Evolutionary conservation across 2,797 vertebrate species (phyloP).

Genomic region (Anas acuta): DNA sequence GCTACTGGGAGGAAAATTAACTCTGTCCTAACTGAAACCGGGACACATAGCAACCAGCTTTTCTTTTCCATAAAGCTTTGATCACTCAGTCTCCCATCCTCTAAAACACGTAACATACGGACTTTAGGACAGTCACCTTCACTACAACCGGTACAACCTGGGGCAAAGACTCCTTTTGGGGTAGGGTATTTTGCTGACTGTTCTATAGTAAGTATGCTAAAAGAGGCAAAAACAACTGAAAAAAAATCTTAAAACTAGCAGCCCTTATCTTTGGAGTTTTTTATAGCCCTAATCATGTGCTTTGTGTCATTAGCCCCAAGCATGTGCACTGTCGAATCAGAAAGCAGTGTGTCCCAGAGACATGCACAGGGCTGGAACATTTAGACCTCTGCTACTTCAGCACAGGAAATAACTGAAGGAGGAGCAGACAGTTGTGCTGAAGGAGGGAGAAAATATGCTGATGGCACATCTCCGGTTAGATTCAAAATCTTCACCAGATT

Average conservation of each 20-base stretch:
- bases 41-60: background rate
- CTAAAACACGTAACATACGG: background rate
- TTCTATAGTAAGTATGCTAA: background rate
- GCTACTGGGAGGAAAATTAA: too few relatives aligned
- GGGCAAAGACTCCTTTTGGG: background rate
- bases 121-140: background rate
- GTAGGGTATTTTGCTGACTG: background rate
- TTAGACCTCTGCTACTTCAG: background rate
- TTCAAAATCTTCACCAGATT: background rate
- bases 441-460: background rate
- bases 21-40: too few relatives aligned
- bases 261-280: background rate
- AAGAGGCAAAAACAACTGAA: background rate
- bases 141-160: background rate
- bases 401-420: background rate
- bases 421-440: background rate
- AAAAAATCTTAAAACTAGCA: background rate
- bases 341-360: background rate
- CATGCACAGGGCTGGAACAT: background rate
- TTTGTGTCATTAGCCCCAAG: background rate
- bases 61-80: background rate
- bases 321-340: background rate
- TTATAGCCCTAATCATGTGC: background rate
- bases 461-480: background rate
- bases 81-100: background rate